These are phyloP conservation scores for Bujurquina vittata DNA, from an alignment of 2,113 vertebrate species.

Conservation along the genomic window DNA sequence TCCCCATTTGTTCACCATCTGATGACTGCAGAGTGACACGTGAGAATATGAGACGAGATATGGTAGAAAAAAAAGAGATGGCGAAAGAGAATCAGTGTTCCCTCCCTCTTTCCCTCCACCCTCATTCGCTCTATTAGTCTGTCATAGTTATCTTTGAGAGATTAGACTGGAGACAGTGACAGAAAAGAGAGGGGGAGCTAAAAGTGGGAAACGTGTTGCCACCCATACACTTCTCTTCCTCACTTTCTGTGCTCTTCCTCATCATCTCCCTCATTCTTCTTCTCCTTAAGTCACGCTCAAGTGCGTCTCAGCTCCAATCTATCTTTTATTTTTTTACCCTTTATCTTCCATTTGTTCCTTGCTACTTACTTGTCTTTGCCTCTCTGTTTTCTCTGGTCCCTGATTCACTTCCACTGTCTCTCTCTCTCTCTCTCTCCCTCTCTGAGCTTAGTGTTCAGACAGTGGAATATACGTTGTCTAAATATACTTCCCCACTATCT, in stretches of 20 bases:
- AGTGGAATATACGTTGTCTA: slow-evolving; percentile 77
- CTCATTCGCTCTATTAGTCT: slow-evolving; percentile 52
- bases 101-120: slow-evolving; percentile 24
- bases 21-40: background rate
- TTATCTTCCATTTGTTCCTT: slow-evolving; percentile 2
- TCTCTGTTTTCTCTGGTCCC: slow-evolving; percentile 22
- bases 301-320: background rate
- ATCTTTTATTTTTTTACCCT: background rate
- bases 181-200: slow-evolving; percentile 41
- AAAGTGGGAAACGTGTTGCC: slow-evolving; percentile 34
- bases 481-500: slow-evolving; percentile 78
- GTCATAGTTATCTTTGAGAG: slow-evolving; percentile 78
- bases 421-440: slow-evolving; percentile 41
- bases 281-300: background rate
- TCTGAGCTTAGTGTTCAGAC: slow-evolving; percentile 78
- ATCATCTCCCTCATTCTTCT: slow-evolving; percentile 4
- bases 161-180: slow-evolving; percentile 75
- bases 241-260: background rate
- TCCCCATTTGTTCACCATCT: background rate
- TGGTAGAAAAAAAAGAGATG: slow-evolving; percentile 16
- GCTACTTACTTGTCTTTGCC: background rate
- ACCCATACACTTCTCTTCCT: slow-evolving; percentile 22
- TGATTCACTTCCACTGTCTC: slow-evolving; percentile 50
- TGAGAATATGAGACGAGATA: background rate
- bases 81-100: slow-evolving; percentile 11